These are phyloP conservation scores for Hydractinia echinata DNA, from an alignment of 30 jellyfish, hydroid and myxozoan species.

Conservation along the genomic window DNA sequence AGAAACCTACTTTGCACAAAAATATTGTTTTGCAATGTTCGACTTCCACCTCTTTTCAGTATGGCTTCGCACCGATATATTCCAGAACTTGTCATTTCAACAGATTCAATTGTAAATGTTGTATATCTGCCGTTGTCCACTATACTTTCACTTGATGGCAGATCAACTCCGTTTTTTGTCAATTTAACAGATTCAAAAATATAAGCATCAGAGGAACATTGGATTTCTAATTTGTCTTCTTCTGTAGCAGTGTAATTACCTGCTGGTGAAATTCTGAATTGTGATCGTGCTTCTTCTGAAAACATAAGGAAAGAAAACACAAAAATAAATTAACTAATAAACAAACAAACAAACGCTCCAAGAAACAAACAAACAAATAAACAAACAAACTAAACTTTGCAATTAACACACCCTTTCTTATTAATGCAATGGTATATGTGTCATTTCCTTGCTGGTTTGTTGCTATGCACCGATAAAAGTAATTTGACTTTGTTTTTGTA, in stretches of 20 bases:
- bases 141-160: neutral
- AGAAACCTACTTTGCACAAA: conserved; percentile 3
- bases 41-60: conserved; percentile 41
- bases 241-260: neutral
- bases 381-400: too few species aligned
- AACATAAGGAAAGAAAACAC: neutral
- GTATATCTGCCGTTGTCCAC: neutral
- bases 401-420: neutral
- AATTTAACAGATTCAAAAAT: neutral
- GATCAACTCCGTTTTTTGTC: neutral
- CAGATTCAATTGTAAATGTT: conserved; percentile 27
- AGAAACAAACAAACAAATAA: too few species aligned
- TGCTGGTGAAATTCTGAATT: neutral
- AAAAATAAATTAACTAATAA: neutral
- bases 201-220: neutral
- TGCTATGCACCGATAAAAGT: conserved; percentile 28
- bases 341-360: too few species aligned
- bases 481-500: neutral
- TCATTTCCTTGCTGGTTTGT: neutral
- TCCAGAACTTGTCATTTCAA: conserved; percentile 46
- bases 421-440: neutral
- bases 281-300: conserved; percentile 12
- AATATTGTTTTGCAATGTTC: neutral
- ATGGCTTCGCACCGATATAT: conserved; percentile 44
- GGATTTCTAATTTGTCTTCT: neutral